Evolutionary conservation across 23 tunicate genomes (phyloP), one percentile per base, ranked within the genome.

Genomic region (Corella eumyota): DNA sequence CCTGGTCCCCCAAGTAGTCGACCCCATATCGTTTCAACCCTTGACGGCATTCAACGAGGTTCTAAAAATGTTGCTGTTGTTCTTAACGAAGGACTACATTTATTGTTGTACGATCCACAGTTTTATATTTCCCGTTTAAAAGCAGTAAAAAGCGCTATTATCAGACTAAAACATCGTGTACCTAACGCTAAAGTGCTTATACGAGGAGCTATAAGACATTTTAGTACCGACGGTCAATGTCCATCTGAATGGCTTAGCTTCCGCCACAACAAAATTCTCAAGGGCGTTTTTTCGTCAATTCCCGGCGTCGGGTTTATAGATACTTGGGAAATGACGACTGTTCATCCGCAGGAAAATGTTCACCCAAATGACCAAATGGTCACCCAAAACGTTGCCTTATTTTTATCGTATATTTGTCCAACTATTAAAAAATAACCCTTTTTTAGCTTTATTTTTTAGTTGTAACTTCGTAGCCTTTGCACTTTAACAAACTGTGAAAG

Each of bases 1-100:
- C 71, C 71, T 1, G 87, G 87, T 29, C 77, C 76, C 2, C 71
- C 77, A 28, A 28, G 74, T 22, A 50, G 58, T n/a, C 50, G 66
- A 31, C 87, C 87, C 15, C 70, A 62, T 40, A 70, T 79, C 15
- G 87, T 72, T 32, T 34, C 55, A 19, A 54, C 74, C 2, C 28
- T 25, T 29, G 77, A 32, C 5, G 30, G 48, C 17, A 76, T 58
- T 3, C 59, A 36, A 1, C n/a, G n/a, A n/a, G 55, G 62, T 4
- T 46, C 58, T 22, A 17, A 29, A 3, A 28, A 64, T 2, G 62
- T 64, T 21, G 34, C 21, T 17, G 71, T 74, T 4, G 64, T 74
- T 53, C 55, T 74, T n/a, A 74, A 64, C 19, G 31, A 64, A 19
- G 80, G 71, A 1, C 50, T 52, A 11, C 80, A 74, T 37, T 54